Evolutionary conservation across 2,888 invertebrate genomes (phyloP).

Genomic region (Scelioninae gen. 1): DNA sequence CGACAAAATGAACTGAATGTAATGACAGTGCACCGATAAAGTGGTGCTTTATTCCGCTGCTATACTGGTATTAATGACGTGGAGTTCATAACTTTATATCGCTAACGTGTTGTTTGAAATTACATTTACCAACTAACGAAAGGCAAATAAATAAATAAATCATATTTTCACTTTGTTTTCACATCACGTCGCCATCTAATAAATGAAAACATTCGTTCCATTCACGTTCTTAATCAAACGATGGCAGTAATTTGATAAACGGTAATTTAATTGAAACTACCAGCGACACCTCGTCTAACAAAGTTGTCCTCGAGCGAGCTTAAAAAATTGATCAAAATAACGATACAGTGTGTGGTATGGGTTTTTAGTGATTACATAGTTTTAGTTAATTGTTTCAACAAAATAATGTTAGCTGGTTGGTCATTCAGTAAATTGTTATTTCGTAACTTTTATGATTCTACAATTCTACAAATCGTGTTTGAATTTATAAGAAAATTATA

Average conservation of each 20-base stretch:
- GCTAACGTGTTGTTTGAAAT: slow-evolving; percentile 48
- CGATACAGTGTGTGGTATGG: background rate
- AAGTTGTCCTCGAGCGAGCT: slow-evolving; percentile 25
- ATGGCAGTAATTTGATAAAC: slow-evolving; percentile 47
- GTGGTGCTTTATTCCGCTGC: slow-evolving; percentile 5
- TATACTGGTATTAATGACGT: slow-evolving; percentile 22
- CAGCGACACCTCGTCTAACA: slow-evolving; percentile 39
- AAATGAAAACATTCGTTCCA: slow-evolving; percentile 49
- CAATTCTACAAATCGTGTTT: no score
- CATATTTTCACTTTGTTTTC: slow-evolving; percentile 50
- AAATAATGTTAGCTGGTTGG: no score
- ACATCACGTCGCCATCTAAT: slow-evolving; percentile 40
- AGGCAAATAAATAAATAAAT: slow-evolving; percentile 49
- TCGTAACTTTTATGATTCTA: no score
- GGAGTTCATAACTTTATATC: slow-evolving; percentile 43
- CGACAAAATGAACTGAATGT: slow-evolving; percentile 27
- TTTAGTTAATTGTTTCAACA: no score
- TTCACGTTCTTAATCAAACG: slow-evolving; percentile 49
- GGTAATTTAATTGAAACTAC: slow-evolving; percentile 51
- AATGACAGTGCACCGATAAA: slow-evolving; percentile 13
- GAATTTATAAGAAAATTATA: no score
- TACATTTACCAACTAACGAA: slow-evolving; percentile 41
- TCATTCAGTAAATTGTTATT: no score
- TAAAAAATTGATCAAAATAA: slow-evolving; percentile 33
- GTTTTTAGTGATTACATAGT: slow-evolving; percentile 28